These are phyloP conservation scores for Mycalesis mineus DNA, from an alignment of 2,888 invertebrate genomes.

Conservation along the genomic window DNA sequence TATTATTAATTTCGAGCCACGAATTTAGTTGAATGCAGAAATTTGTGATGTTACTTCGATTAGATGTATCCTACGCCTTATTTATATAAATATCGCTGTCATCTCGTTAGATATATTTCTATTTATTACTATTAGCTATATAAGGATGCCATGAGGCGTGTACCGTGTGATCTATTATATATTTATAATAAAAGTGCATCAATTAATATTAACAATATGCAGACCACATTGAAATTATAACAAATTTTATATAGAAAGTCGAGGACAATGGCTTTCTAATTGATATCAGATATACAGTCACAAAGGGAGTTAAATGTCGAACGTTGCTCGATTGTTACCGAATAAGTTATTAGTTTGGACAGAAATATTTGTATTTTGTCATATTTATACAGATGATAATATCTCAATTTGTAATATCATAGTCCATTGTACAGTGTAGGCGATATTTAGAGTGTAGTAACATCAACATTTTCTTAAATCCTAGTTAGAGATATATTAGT, in stretches of 20 bases:
- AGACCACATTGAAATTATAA: conserved; percentile 45
- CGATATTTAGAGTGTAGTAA: conserved; percentile 68
- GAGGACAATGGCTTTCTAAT: conserved; percentile 49
- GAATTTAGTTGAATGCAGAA: background rate
- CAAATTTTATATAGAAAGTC: conserved; percentile 40
- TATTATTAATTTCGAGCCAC: background rate
- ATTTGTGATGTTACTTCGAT: conserved; percentile 2
- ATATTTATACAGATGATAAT: conserved; percentile 75
- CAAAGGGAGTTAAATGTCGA: conserved; percentile 56
- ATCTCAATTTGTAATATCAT: conserved; percentile 75
- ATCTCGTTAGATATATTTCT: conserved; percentile 17
- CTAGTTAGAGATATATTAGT: conserved; percentile 69
- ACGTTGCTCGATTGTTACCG: conserved; percentile 73
- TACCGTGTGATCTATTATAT: conserved; percentile 14
- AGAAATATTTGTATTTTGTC: conserved; percentile 75
- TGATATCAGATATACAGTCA: conserved; percentile 61
- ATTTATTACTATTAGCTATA: conserved; percentile 19
- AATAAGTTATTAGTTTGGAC: conserved; percentile 67
- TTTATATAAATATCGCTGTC: conserved; percentile 10
- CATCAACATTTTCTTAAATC: conserved; percentile 59
- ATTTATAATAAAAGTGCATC: conserved; percentile 31
- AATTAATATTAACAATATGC: conserved; percentile 42
- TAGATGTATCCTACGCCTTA: conserved; percentile 8
- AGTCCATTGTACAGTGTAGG: conserved; percentile 75
- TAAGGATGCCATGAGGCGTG: conserved; percentile 17